phyloP scores from a whole-genome alignment of 1,140 invertebrate species.

The Drosophila setifemur region DNA sequence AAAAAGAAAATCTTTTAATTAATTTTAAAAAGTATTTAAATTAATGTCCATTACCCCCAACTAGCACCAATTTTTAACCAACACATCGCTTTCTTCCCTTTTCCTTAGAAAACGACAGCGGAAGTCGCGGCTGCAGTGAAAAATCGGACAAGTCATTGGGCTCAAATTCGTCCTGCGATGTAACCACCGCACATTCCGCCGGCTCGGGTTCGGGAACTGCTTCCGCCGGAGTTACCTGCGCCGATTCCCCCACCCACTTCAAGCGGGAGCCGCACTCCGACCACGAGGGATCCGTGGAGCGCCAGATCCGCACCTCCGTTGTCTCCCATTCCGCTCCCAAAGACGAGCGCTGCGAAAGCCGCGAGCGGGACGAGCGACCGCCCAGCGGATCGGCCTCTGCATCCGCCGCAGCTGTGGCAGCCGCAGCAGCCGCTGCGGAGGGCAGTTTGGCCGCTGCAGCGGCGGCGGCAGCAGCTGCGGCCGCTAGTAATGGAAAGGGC shows the following conservation, averaged over 20 bases:
- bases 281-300: slow-evolving; percentile 83
- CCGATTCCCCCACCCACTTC: slow-evolving; percentile 74
- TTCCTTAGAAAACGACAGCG: slow-evolving; percentile 70
- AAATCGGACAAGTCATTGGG: slow-evolving; percentile 78
- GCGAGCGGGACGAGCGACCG: slow-evolving; percentile 66
- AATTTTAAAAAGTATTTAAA: no score
- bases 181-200: slow-evolving; percentile 43
- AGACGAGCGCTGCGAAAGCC: slow-evolving; percentile 53
- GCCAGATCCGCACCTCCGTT: slow-evolving; percentile 49
- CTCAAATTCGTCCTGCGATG: slow-evolving; percentile 67
- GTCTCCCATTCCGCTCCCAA: slow-evolving; percentile 4
- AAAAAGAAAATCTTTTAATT: no score
- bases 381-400: slow-evolving; percentile 20
- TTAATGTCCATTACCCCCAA: background rate
- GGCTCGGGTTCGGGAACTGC: slow-evolving; percentile 19
- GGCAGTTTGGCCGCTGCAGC: slow-evolving; percentile 80
- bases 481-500: slow-evolving; percentile 70
- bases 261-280: slow-evolving; percentile 77
- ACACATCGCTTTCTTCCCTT: slow-evolving; percentile 65
- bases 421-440: slow-evolving; percentile 74
- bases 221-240: slow-evolving; percentile 35
- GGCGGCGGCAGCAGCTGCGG: slow-evolving; percentile 73
- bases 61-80: slow-evolving; percentile 59
- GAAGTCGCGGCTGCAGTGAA: slow-evolving; percentile 66
- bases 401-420: slow-evolving; percentile 37